Percentiles rank a stretch among this genome's conserved stretches.
Conservation (phyloP, 2,888 invertebrate genomes). For the Amaurobius ferox region DNA sequence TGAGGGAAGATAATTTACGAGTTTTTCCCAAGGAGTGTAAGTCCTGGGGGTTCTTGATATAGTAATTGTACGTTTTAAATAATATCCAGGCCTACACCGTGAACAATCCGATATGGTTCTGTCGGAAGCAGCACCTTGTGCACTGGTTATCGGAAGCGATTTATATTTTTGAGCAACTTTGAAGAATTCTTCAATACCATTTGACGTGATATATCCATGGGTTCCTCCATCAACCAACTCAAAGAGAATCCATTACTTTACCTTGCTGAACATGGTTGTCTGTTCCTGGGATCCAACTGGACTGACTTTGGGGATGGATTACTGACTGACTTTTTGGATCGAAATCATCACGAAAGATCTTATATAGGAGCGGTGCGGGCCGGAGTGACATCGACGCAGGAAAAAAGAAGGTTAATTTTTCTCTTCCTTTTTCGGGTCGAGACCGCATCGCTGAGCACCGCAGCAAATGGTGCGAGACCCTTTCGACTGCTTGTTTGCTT, state of each 20-base stretch:
- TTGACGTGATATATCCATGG: neutral
- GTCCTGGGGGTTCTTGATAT: too few relatives aligned
- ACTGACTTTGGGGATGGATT: too few relatives aligned
- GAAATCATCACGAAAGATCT: conserved; percentile 25
- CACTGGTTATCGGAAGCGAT: too few relatives aligned
- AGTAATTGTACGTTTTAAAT: too few relatives aligned
- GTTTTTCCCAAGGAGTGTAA: too few relatives aligned
- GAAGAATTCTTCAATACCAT: neutral
- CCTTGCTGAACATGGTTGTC: conserved; percentile 51
- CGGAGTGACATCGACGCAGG: conserved; percentile 68
- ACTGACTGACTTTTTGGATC: neutral
- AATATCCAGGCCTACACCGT: too few relatives aligned
- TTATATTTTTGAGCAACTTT: neutral
- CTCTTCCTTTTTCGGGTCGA: conserved; percentile 67
- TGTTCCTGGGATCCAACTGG: conserved; percentile 2
- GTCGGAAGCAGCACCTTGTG: too few relatives aligned
- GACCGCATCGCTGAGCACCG: conserved; percentile 46
- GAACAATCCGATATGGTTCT: too few relatives aligned
- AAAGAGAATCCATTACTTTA: conserved; percentile 40
- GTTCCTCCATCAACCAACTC: neutral
- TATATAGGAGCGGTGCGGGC: conserved; percentile 53
- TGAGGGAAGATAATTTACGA: too few relatives aligned
- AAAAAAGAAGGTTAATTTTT: conserved; percentile 72
- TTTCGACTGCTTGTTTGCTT: conserved; percentile 32
- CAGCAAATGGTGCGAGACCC: conserved; percentile 63